phyloP scores from a whole-genome alignment of 37 sponge, comb jelly and placozoan genomes.

The Bolinopsis microptera region DNA sequence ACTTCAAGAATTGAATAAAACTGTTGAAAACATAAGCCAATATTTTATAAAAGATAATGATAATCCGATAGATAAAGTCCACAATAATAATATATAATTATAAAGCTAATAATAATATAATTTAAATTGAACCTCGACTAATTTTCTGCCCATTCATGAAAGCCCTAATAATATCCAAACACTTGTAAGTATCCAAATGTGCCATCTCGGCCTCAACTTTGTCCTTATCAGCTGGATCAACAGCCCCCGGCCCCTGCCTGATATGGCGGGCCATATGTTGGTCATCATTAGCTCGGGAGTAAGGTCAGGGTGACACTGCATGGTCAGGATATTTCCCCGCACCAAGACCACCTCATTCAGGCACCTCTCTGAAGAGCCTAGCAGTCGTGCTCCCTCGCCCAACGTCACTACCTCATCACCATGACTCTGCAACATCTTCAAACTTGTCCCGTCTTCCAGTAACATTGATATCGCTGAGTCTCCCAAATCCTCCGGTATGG shows the following conservation, averaged over 20 bases:
- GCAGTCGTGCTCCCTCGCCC: not conserved
- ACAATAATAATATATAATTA: too few relatives aligned
- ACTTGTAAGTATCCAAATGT: not conserved
- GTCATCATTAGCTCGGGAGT: slow-evolving; percentile 33
- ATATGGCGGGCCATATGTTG: not conserved
- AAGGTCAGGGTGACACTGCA: slow-evolving; percentile 24
- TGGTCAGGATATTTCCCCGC: not conserved
- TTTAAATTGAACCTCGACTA: too few relatives aligned
- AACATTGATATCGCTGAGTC: not conserved
- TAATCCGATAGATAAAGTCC: too few relatives aligned
- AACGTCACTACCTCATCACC: slow-evolving; percentile 9
- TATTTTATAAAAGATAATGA: too few relatives aligned
- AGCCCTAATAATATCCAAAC: not conserved
- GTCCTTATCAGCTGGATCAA: not conserved
- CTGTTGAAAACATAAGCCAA: too few relatives aligned
- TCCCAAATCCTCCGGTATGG: not conserved
- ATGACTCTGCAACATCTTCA: slow-evolving; percentile 13
- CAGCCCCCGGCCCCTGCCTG: not conserved
- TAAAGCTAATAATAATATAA: too few relatives aligned
- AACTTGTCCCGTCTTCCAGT: not conserved
- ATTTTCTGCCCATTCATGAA: too few relatives aligned
- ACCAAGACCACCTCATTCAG: not conserved
- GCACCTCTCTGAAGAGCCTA: not conserved
- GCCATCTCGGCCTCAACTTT: not conserved
- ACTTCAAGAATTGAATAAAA: too few relatives aligned